Conservation (phyloP, 2,113 vertebrate species). For the Mungos mungo region DNA sequence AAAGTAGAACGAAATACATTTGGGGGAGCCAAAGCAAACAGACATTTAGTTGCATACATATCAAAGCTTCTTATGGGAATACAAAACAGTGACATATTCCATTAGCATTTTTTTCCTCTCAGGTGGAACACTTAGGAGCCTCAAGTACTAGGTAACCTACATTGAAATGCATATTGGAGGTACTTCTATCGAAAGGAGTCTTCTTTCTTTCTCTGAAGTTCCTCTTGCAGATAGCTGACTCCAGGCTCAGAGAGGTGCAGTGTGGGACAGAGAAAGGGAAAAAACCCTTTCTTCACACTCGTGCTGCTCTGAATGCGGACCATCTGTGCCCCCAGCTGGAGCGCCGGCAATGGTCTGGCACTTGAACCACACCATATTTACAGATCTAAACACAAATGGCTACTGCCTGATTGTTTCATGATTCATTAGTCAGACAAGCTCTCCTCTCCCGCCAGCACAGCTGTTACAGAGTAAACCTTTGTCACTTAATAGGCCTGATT, state of each 20-base stretch:
- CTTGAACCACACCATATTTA: conserved; percentile 99
- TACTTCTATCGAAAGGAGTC: background rate
- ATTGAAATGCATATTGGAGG: background rate
- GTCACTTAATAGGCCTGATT: conserved; percentile 99
- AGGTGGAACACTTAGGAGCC: background rate
- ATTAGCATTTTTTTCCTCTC: background rate
- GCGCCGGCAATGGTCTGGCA: conserved; percentile 99
- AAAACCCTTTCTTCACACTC: conserved; percentile 87
- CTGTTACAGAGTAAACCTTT: conserved; percentile 99
- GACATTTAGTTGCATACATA: background rate
- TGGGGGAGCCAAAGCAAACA: background rate
- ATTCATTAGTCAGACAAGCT: conserved; percentile 99
- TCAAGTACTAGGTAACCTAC: background rate
- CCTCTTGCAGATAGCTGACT: conserved; percentile 71
- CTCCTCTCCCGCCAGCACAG: conserved; percentile 98
- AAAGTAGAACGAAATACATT: background rate
- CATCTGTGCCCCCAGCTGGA: conserved; percentile 99
- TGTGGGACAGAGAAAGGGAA: conserved; percentile 87
- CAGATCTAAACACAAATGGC: conserved; percentile 99
- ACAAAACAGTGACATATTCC: background rate
- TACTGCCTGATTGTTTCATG: conserved; percentile 99
- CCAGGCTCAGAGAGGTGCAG: conserved; percentile 90
- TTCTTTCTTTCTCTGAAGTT: conserved; percentile 49
- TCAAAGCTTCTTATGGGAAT: background rate
- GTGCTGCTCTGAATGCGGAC: conserved; percentile 95